These are phyloP conservation scores for Aproaerema taeniolella DNA, from an alignment of 2,888 invertebrate species.

Conservation along the genomic window DNA sequence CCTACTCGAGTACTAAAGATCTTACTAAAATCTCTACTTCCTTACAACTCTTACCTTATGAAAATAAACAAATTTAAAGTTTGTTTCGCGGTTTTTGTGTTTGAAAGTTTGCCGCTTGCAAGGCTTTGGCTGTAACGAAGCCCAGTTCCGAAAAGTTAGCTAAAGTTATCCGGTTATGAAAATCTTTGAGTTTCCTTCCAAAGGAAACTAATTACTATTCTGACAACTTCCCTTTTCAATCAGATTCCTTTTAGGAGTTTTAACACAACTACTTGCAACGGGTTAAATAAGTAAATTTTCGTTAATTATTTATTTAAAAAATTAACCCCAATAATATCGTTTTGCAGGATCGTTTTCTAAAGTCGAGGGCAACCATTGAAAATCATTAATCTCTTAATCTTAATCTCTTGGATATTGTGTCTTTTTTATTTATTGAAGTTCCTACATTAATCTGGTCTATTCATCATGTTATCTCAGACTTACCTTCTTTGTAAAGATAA, in stretches of 20 bases:
- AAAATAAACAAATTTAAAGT: slow-evolving; percentile 8
- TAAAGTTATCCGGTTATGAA: slow-evolving; percentile 43
- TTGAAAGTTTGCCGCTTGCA: slow-evolving; percentile 9
- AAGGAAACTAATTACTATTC: slow-evolving; percentile 45
- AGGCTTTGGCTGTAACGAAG: slow-evolving; percentile 20
- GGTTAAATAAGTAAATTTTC: background rate
- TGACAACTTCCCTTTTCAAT: slow-evolving; percentile 39
- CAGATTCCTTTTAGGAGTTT: slow-evolving; percentile 26
- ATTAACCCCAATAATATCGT: too few species aligned
- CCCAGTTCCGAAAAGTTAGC: slow-evolving; percentile 30
- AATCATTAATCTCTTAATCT: too few species aligned
- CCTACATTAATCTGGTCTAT: too few species aligned
- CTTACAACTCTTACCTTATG: too few species aligned
- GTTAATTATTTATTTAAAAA: too few species aligned
- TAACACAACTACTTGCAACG: background rate
- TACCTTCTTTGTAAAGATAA: too few species aligned
- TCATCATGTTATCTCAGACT: too few species aligned
- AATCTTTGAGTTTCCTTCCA: slow-evolving; percentile 37
- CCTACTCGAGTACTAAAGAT: background rate
- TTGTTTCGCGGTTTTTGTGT: slow-evolving; percentile 15
- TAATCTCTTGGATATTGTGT: too few species aligned
- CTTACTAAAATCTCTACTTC: too few species aligned
- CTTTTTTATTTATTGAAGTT: too few species aligned
- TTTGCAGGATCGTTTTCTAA: too few species aligned
- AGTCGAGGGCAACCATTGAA: too few species aligned